Evolutionary conservation across 2,797 vertebrate species (phyloP).

Genomic region (Phalloptychus januarius): DNA sequence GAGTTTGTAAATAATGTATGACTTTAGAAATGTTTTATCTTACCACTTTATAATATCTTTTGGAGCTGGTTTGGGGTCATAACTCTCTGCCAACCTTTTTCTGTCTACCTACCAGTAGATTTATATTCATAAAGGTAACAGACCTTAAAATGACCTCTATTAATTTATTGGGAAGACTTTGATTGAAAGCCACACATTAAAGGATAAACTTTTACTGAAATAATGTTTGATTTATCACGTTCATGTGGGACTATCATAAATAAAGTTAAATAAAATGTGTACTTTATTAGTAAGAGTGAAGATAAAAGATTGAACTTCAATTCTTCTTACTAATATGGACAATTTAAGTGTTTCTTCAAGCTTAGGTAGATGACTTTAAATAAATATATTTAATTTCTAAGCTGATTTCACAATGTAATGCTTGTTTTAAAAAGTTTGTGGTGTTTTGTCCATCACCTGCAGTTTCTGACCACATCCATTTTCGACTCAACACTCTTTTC

Average conservation of each 20-base stretch:
- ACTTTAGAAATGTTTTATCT: not conserved
- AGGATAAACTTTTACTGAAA: not conserved
- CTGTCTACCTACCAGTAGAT: not conserved
- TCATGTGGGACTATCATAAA: not conserved
- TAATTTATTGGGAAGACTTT: not conserved
- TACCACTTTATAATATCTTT: not conserved
- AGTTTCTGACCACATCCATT: constrained; percentile 33
- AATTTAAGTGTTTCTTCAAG: not conserved
- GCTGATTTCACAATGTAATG: not conserved
- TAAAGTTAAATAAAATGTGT: not conserved
- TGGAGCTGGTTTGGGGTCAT: not conserved
- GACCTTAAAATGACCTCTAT: not conserved
- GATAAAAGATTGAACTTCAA: not conserved
- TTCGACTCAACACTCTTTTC: constrained; percentile 21
- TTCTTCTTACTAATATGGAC: not conserved
- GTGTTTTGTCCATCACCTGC: constrained; percentile 16
- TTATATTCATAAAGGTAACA: not conserved
- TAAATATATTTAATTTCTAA: not conserved
- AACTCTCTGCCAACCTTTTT: not conserved
- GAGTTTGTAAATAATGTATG: not conserved
- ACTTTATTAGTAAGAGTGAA: not conserved
- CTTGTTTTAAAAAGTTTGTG: constrained; percentile 13
- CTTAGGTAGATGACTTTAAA: not conserved
- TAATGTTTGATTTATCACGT: not conserved
- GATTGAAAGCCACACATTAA: not conserved